A percentile compares a stretch with the other conserved stretches of the same genome.
Conservation (phyloP, 1,140 invertebrate genomes). For the Scaptomyza montana region DNA sequence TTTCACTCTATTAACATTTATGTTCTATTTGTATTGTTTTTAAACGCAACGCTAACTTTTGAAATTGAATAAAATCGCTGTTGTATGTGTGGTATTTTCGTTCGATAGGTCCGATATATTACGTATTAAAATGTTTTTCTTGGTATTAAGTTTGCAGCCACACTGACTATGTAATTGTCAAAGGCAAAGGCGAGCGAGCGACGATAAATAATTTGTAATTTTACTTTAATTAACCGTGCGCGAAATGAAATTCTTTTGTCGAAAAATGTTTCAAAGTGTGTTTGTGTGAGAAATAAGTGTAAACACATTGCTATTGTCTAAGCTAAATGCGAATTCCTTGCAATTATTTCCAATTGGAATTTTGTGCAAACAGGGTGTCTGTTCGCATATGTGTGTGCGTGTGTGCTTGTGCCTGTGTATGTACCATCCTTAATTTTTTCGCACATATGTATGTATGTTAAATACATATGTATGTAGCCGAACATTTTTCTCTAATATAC, state of each 20-base stretch:
- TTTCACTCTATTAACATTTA: too few species aligned
- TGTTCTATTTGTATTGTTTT: too few species aligned
- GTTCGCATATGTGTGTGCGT: slow-evolving; percentile 54
- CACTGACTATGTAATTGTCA: slow-evolving; percentile 46
- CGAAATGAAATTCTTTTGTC: slow-evolving; percentile 54
- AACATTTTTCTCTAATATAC: slow-evolving; percentile 78
- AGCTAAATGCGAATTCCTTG: slow-evolving; percentile 41
- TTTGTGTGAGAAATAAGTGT: slow-evolving; percentile 46
- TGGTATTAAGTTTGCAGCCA: slow-evolving; percentile 14
- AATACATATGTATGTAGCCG: slow-evolving; percentile 57
- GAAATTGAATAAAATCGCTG: background rate
- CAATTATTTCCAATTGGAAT: slow-evolving; percentile 65
- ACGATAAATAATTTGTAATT: slow-evolving; percentile 52
- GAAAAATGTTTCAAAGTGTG: slow-evolving; percentile 52
- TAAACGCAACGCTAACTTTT: too few species aligned
- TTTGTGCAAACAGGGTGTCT: slow-evolving; percentile 67
- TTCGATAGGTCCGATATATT: background rate
- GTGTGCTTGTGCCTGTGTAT: slow-evolving; percentile 55
- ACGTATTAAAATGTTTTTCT: background rate
- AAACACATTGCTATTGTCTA: slow-evolving; percentile 34
- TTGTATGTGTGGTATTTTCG: slow-evolving; percentile 4
- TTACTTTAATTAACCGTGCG: slow-evolving; percentile 39
- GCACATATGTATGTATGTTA: slow-evolving; percentile 61
- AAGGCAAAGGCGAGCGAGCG: slow-evolving; percentile 41
- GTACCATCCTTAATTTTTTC: slow-evolving; percentile 72